A percentile compares a stretch with the other conserved stretches of the same genome.
phyloP scores from a whole-genome alignment of 2,113 vertebrate genomes.

The Panthera leo region DNA sequence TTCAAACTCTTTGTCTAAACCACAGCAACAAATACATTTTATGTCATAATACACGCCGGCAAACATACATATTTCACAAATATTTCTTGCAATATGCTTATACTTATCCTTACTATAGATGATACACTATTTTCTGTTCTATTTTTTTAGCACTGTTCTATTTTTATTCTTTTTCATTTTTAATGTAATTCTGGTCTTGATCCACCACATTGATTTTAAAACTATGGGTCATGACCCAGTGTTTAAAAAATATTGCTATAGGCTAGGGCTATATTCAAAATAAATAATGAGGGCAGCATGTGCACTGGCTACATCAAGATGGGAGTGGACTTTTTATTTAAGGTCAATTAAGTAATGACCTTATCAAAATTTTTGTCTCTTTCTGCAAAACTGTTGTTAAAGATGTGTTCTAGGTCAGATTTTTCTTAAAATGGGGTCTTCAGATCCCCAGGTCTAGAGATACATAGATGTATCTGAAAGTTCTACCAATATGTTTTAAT shows the following conservation, averaged over 20 bases:
- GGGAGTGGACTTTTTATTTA: constrained; percentile 39
- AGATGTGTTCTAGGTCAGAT: background rate
- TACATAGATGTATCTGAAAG: background rate
- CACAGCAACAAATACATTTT: background rate
- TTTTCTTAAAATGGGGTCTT: constrained; percentile 30
- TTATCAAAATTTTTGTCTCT: background rate
- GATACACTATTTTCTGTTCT: background rate
- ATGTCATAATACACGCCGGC: background rate
- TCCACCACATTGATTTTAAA: background rate
- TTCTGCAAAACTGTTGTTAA: background rate
- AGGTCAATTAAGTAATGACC: background rate
- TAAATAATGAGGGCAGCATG: background rate
- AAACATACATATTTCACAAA: background rate
- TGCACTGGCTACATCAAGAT: background rate
- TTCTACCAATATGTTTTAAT: constrained; percentile 7
- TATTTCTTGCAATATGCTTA: background rate
- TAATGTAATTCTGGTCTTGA: background rate
- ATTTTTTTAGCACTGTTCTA: background rate
- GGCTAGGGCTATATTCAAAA: background rate
- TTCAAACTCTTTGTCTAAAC: background rate
- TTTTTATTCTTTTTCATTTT: background rate
- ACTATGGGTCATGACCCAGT: background rate
- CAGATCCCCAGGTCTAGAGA: background rate
- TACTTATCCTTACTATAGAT: background rate
- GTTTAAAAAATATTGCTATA: background rate